A percentile compares a stretch with the other conserved stretches of the same genome.
phyloP scores from a whole-genome alignment of 2,888 invertebrate species.

The Leptinotarsa juncta region DNA sequence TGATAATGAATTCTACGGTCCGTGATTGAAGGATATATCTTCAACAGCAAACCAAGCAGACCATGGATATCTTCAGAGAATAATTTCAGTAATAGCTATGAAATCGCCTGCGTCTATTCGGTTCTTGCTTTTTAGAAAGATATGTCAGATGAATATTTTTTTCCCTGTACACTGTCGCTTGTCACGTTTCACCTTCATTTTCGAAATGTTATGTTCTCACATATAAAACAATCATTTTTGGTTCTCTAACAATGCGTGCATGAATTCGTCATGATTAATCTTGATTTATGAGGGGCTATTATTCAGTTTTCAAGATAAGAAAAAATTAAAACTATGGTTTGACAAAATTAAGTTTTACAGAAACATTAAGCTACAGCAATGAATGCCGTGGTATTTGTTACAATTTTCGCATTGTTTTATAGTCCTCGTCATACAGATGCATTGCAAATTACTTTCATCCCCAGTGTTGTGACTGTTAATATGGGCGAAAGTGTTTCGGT shows the following conservation, averaged over 20 bases:
- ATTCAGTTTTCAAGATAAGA: background rate
- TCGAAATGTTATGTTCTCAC: no score
- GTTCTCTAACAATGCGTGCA: background rate
- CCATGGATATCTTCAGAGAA: no score
- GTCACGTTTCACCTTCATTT: no score
- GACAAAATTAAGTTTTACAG: background rate
- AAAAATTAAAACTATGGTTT: background rate
- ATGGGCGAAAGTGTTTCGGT: slow-evolving; percentile 26
- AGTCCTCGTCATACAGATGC: background rate
- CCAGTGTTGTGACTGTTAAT: slow-evolving; percentile 27
- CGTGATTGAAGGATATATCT: no score
- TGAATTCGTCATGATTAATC: background rate
- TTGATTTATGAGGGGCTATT: background rate
- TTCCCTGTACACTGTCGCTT: background rate
- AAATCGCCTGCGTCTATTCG: no score
- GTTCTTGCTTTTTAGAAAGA: no score
- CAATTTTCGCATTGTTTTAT: background rate
- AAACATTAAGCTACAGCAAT: background rate
- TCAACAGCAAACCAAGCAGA: no score
- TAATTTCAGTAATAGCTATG: no score
- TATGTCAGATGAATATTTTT: background rate
- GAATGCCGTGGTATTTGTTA: background rate
- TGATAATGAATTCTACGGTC: no score
- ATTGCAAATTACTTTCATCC: slow-evolving; percentile 26
- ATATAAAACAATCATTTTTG: background rate